A percentile compares a stretch with the other conserved stretches of the same genome.
Evolutionary conservation across 2,888 invertebrate genomes (phyloP).

Genomic region (Deladenus siricidicola): DNA sequence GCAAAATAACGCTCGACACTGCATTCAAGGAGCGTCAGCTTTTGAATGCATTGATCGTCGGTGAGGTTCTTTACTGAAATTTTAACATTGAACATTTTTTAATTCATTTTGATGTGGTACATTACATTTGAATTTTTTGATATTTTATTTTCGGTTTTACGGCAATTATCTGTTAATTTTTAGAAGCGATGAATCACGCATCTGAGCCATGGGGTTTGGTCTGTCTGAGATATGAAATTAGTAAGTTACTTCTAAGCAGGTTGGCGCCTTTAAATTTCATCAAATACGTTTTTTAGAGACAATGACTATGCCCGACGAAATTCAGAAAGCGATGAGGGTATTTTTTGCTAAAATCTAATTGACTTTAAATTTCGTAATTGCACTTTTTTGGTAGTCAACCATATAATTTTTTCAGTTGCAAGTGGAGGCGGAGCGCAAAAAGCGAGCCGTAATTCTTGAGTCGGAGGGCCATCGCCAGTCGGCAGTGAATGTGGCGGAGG

Average conservation of each 20-base stretch:
- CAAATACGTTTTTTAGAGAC: slow-evolving; percentile 62
- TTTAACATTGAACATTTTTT: too few relatives aligned
- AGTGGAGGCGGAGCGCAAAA: slow-evolving; percentile 93
- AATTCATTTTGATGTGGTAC: too few relatives aligned
- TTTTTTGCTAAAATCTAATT: not conserved
- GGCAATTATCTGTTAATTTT: not conserved
- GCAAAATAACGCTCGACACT: slow-evolving; percentile 90
- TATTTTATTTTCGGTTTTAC: too few relatives aligned
- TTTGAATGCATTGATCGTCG: slow-evolving; percentile 82
- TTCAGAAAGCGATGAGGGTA: slow-evolving; percentile 18
- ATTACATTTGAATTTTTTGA: not conserved
- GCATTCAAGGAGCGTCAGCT: slow-evolving; percentile 88
- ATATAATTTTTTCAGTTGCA: slow-evolving; percentile 60
- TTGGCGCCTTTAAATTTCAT: not conserved
- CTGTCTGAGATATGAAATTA: slow-evolving; percentile 87
- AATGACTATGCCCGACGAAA: slow-evolving; percentile 68
- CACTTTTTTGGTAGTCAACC: not conserved
- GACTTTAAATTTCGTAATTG: not conserved
- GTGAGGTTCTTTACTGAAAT: slow-evolving; percentile 39
- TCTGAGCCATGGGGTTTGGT: slow-evolving; percentile 96
- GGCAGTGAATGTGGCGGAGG: slow-evolving; percentile 88
- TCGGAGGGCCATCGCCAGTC: slow-evolving; percentile 68
- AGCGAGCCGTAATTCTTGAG: slow-evolving; percentile 89
- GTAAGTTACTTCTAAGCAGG: slow-evolving; percentile 57
- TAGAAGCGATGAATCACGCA: slow-evolving; percentile 88